Base-by-base conservation (phyloP, 2,888 invertebrate genomes). In the Acholoe squamosa region DNA sequence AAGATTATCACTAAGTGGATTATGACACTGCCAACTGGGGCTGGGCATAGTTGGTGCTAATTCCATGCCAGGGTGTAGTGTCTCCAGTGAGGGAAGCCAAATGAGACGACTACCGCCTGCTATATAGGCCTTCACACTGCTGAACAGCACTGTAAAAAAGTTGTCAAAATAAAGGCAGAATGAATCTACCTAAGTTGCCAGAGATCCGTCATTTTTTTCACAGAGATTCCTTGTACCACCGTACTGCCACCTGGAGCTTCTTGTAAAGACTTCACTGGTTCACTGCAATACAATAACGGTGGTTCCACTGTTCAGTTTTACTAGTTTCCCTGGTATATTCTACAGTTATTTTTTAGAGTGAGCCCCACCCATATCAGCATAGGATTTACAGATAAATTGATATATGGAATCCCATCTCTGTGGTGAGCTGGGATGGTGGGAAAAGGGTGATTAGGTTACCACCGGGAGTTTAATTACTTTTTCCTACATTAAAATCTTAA, bases 1-100 rank as follows among this genome's bases (percentile, higher is more conserved):
- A 33, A 80, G 80, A 80, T 80, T 80, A 54, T 86, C 86, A 25
- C 52, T 86, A 52, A 56, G 56, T 31, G 86, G 56, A 86, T 86
- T 86, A 86, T 86, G 54, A 28, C 25, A 19, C 61, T 61, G 61
- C 19, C 61, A 19, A 61, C n/a, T 61, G 61, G 61, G 61, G 61
- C 61, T 19, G 22, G 61, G n/a, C 61, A 61, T 61, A 61, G 61
- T n/a, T 61, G 86, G 86, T 86, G 86, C 54, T 52, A 54, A 86
- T 54, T 52, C 56, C 86, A 19, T 31, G 22, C 34, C 80, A 16
- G 80, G n/a, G 12, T 16, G 34, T 34, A 43, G 34, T 43, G 80
- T 33, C 80, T 80, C 43, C 80, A 80, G 80, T 71, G 28, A 28
- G 71, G 14, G 61, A 28, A 3, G 71, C 28, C 25, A 71, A 71